A percentile compares a stretch with the other conserved stretches of the same genome.
Conservation (phyloP, 2,888 invertebrate species). For the Orthonevra nobilis region DNA sequence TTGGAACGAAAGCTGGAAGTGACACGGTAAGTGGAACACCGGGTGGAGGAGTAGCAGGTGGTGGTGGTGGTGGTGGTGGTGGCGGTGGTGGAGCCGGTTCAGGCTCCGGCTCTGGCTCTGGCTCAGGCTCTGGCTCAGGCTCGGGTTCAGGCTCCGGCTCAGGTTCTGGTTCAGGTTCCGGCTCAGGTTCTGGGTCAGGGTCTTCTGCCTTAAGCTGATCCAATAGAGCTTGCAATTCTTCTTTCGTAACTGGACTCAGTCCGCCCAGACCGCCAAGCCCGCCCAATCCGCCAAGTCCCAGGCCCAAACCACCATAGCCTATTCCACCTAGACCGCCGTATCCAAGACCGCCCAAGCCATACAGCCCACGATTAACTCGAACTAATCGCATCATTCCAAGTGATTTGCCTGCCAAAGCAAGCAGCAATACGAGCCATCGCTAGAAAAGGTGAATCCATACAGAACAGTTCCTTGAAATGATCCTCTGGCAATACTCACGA, state of each 20-base stretch:
- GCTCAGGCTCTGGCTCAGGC: conserved; percentile 79
- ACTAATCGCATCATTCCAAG: conserved; percentile 51
- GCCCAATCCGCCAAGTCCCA: conserved; percentile 70
- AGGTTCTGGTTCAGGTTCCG: conserved; percentile 76
- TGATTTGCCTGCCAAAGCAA: conserved; percentile 37
- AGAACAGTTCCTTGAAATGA: background rate
- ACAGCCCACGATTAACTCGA: conserved; percentile 51
- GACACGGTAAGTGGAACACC: conserved; percentile 77
- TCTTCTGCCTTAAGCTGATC: conserved; percentile 75
- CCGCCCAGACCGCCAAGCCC: conserved; percentile 69
- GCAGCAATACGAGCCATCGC: conserved; percentile 52
- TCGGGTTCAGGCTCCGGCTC: conserved; percentile 80
- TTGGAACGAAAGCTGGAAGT: conserved; percentile 78
- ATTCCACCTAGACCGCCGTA: conserved; percentile 61
- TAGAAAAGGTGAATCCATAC: background rate
- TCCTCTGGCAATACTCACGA: conserved; percentile 32
- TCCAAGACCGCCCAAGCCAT: conserved; percentile 57
- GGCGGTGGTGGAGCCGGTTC: conserved; percentile 74
- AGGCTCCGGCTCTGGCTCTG: conserved; percentile 77
- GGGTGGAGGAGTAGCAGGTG: conserved; percentile 73
- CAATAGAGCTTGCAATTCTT: conserved; percentile 76
- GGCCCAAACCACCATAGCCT: conserved; percentile 37
- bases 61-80: conserved; percentile 55
- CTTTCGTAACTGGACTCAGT: conserved; percentile 75
- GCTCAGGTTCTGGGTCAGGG: conserved; percentile 55